Evolutionary conservation across 2,888 invertebrate species (phyloP), one percentile per base, ranked within the genome.

Genomic region (Notodonta ziczac): DNA sequence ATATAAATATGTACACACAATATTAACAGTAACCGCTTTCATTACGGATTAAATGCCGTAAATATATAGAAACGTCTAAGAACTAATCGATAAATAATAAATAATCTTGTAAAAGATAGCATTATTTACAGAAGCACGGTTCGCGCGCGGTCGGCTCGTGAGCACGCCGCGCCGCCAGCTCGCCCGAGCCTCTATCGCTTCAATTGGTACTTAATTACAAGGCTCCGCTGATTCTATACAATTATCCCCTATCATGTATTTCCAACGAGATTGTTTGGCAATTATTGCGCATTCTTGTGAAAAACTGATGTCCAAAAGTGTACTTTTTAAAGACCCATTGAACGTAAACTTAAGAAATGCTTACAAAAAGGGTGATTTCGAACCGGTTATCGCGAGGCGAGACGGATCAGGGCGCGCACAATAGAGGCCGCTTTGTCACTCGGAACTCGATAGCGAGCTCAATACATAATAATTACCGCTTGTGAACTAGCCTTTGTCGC

Each of bases 91-190:
- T 88, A 91, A 91, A 90, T 89, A 93, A 93, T 93, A 93, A 93
- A 92, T 93, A 91, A 85, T 89, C 86, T 88, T 78, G 78, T 85
- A 79, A 81, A 72, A 87, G 84, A 89, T 80, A 90, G 93, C 91
- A 84, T 76, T 92, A 92, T 93, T 64, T 93, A 93, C 93, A 93
- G 79, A 93, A 93, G 93, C 93, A 86, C 79, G 82, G 82, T 80
- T 56, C 44, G 87, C 90, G 77, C 79, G 77, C 79, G 74, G 77
- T 81, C 82, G 78, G 76, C 80, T 70, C 71, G 67, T 67, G 66
- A 71, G 72, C 69, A 12, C 54, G 16, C 66, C 74, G 73, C 75
- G 63, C 65, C 68, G 70, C 64, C 74, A 78, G 77, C 79, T 77
- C 78, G 62, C 71, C 73, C 76, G 66, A 73, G 72, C 68, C 71